Base-by-base conservation (phyloP, 2,888 invertebrate species). In the Ceramica pisi region DNA sequence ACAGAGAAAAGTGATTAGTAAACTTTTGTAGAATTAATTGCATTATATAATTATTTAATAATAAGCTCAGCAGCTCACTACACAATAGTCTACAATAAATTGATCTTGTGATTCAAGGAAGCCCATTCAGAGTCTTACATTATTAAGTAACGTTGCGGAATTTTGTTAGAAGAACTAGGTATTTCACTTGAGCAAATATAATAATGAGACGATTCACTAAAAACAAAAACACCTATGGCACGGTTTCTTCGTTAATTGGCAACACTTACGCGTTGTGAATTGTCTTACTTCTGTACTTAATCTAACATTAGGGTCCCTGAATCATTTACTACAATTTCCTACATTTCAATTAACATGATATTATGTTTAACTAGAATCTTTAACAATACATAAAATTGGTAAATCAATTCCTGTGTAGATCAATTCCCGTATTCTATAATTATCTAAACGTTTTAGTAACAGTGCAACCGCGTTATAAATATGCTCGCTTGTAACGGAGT, bases 211-310 rank as follows among this genome's bases (percentile, higher is more conserved):
- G 83, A 88, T 88, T 89, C 82, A 88, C 90, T 91, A 90, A 83
- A 87, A 90, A 87, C 85, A 87, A 90, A 87, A 90, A 89, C 86
- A 90, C 88, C 90, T 95, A 95, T 95, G 95, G 95, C 95, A 95
- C 95, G 91, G 93, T 90, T 90, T 85, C 86, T 92, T 95, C 94
- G 95, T 93, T 95, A 92, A 90, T 88, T 89, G 87, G 90, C 88
- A 83, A 84, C 77, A 68, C 80, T 69, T 78, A 70, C 85, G 85
- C 80, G 87, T 81, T 70, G 76, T 80, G 74, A 74, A 76, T 60
- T 82, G 82, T 83, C 82, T 85, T 86, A 86, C 66, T 70, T 86
- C 75, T 88, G 85, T 86, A 88, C 88, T 88, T 89, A 89, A 65
- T 87, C 86, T 90, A 89, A 86, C 83, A 83, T 68, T 81, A 82